Conservation (phyloP, 2,888 invertebrate species). For the Trichopoda pennipes region DNA sequence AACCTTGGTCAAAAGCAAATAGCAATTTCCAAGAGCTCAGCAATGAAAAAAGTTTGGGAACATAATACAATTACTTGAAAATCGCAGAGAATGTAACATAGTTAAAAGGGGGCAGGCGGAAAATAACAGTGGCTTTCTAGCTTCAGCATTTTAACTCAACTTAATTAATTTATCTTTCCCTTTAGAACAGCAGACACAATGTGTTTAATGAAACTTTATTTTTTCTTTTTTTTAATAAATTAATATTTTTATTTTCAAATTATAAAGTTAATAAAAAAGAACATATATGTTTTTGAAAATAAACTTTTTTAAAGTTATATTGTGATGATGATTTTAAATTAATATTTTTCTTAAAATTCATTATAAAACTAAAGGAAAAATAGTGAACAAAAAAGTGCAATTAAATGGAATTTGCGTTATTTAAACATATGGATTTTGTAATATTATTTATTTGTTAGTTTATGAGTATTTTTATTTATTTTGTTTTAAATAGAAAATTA, state of each 20-base stretch:
- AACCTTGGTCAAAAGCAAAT: too few species aligned
- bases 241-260: neutral
- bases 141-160: too few species aligned
- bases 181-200: constrained; percentile 8
- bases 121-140: too few species aligned
- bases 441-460: constrained; percentile 2
- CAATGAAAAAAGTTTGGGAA: too few species aligned
- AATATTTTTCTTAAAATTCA: neutral
- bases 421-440: constrained; percentile 32
- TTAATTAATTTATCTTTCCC: neutral
- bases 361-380: constrained; percentile 21
- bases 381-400: constrained; percentile 73
- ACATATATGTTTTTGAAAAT: neutral
- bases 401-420: constrained; percentile 62
- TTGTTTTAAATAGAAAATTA: neutral
- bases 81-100: too few species aligned
- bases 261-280: neutral
- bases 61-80: too few species aligned
- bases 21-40: too few species aligned
- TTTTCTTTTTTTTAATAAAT: neutral
- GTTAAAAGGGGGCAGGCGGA: too few species aligned
- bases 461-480: constrained; percentile 1
- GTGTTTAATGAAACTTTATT: constrained; percentile 9
- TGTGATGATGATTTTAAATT: too few species aligned
- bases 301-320: too few species aligned